These are phyloP conservation scores for Auanema freiburgensis DNA, from an alignment of 2,888 invertebrate genomes.

Conservation along the genomic window DNA sequence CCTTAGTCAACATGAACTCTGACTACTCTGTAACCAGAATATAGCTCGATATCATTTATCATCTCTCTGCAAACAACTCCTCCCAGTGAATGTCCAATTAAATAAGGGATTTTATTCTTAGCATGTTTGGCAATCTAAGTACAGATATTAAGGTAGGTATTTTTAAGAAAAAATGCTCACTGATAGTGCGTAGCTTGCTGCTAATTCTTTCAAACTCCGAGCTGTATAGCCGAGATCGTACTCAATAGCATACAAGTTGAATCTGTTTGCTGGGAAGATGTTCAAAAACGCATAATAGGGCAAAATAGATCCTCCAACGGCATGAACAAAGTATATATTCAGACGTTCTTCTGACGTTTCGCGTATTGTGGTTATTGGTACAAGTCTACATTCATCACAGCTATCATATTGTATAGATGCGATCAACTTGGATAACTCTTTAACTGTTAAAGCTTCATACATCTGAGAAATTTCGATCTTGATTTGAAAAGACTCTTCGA, in stretches of 20 bases:
- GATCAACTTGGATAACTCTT: too few relatives aligned
- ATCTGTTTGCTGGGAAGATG: conserved; percentile 44
- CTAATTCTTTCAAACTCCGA: conserved; percentile 43
- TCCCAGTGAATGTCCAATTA: conserved; percentile 59
- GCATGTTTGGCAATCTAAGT: conserved; percentile 43
- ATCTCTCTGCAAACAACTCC: conserved; percentile 55
- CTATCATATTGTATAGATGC: too few relatives aligned
- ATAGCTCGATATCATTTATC: conserved; percentile 33
- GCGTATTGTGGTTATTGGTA: conserved; percentile 14
- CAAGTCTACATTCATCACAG: not conserved
- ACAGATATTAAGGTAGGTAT: not conserved
- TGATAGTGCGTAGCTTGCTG: conserved; percentile 47
- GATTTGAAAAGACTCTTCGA: conserved; percentile 37
- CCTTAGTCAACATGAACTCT: not conserved
- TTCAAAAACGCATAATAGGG: conserved; percentile 55
- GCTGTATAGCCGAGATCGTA: conserved; percentile 45
- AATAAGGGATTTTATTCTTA: conserved; percentile 32
- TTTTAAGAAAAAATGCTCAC: conserved; percentile 27
- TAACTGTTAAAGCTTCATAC: too few relatives aligned
- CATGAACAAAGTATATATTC: conserved; percentile 55
- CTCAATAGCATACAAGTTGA: conserved; percentile 54
- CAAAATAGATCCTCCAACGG: conserved; percentile 60
- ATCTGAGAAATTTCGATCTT: conserved; percentile 13
- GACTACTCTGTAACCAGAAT: conserved; percentile 26
- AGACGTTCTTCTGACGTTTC: conserved; percentile 31